Evolutionary conservation across 2,888 invertebrate genomes (phyloP), one percentile per base, ranked within the genome.

Genomic region (Neuroscelio doddi): DNA sequence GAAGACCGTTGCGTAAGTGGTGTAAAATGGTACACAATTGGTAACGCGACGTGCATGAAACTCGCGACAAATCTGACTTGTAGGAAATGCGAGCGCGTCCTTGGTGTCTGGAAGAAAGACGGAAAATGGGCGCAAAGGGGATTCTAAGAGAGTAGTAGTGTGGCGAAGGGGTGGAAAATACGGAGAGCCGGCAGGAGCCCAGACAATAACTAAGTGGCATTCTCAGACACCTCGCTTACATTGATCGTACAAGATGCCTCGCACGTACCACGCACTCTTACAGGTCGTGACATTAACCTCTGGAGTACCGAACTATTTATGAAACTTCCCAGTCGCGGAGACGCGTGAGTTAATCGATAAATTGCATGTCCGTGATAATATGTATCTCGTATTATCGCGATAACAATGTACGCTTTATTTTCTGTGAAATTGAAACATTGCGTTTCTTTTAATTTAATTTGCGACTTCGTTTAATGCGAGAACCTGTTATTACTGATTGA

Each of bases 141-240:
- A 41, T 42, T 29, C 30, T 39, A 34, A 39, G n/a, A 38, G 50
- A 32, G 44, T 44, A 45, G 44, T 27, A 17, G 17, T n/a, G n/a
- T 16, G 49, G 36, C 42, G 41, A 47, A 58, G 63, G 62, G 68
- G 68, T 49, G 46, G 59, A 46, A 53, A 47, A 61, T 64, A 61
- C 64, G 68, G 62, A 66, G 68, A 63, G 57, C 59, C 58, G 52
- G n/a, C 52, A 63, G 66, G 56, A 64, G 38, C 55, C 62, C 74
- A 76, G 77, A 79, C 77, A 76, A 76, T 77, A 75, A 78, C 74
- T 73, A 76, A 77, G 79, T 78, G 76, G 76, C 73, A 69, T 79
- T 78, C 78, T 77, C 78, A 78, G 79, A 80, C 77, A 70, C 73
- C 62, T 71, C 57, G 69, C 71, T 69, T n/a, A 64, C 74, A 75